Percentiles rank a stretch among this genome's conserved stretches.
Conservation (phyloP, 2,113 vertebrate species). For the Azemiops feae region DNA sequence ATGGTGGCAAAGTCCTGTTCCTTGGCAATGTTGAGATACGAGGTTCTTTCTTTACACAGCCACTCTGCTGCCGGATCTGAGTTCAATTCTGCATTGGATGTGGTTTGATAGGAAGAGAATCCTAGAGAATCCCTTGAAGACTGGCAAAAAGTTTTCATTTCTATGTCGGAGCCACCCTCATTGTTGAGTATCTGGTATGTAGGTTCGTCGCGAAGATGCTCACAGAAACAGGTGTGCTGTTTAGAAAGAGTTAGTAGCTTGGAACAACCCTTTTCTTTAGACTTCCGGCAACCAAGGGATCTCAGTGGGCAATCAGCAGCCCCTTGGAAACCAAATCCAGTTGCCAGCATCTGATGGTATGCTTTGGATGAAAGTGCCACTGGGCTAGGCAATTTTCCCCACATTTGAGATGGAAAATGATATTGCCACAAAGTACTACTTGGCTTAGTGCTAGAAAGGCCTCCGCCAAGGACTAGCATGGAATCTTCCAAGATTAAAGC, state of each 20-base stretch:
- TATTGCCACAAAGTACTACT: slow-evolving; percentile 76
- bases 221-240: slow-evolving; percentile 19
- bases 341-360: slow-evolving; percentile 77
- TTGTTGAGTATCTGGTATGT: accelerated
- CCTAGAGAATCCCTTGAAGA: not conserved
- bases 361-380: slow-evolving; percentile 66
- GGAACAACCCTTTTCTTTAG: not conserved
- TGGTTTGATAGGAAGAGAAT: slow-evolving; percentile 16
- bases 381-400: slow-evolving; percentile 68
- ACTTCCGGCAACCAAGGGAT: not conserved
- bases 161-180: slow-evolving; percentile 54
- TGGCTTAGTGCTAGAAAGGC: slow-evolving; percentile 67
- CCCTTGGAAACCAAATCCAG: slow-evolving; percentile 69
- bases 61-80: not conserved
- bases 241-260: slow-evolving; percentile 10
- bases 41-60: not conserved
- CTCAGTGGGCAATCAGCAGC: not conserved
- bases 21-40: not conserved
- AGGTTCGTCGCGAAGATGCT: not conserved
- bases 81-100: slow-evolving; percentile 26
- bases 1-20: slow-evolving; percentile 11
- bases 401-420: slow-evolving; percentile 69
- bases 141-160: slow-evolving; percentile 76
- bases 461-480: slow-evolving; percentile 84
- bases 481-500: slow-evolving; percentile 74